Evolutionary conservation across 2,888 invertebrate genomes (phyloP).

Genomic region (Xestia ashworthii): DNA sequence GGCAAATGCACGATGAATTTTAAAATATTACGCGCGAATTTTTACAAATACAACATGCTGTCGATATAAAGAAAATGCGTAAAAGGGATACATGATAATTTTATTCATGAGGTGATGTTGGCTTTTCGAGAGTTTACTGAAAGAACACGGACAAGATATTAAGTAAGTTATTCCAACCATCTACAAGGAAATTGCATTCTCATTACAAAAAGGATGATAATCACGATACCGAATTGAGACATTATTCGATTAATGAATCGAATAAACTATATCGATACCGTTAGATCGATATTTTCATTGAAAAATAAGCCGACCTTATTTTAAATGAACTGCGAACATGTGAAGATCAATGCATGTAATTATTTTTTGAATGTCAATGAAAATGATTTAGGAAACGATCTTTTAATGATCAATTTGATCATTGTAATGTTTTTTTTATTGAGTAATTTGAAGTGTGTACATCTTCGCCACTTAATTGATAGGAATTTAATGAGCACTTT

Average conservation of each 20-base stretch:
- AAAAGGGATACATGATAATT: constrained; percentile 26
- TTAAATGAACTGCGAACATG: constrained; percentile 38
- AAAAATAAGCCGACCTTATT: constrained; percentile 26
- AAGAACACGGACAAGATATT: constrained; percentile 7
- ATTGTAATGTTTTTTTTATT: constrained; percentile 36
- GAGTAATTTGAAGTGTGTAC: constrained; percentile 13
- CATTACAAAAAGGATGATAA: constrained; percentile 27
- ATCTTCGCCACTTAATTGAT: constrained; percentile 34
- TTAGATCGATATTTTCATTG: constrained; percentile 23
- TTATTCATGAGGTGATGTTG: constrained; percentile 40
- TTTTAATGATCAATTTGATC: constrained; percentile 14
- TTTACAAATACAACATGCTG: constrained; percentile 2
- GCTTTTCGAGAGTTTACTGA: constrained; percentile 6
- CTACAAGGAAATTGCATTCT: constrained; percentile 36
- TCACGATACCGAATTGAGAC: constrained; percentile 27
- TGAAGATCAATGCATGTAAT: constrained; percentile 31
- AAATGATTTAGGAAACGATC: constrained; percentile 19
- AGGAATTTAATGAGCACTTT: constrained; percentile 18
- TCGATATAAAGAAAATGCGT: constrained; percentile 14
- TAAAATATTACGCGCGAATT: background rate
- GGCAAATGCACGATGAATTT: background rate
- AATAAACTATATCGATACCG: constrained; percentile 1
- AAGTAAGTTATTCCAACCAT: background rate
- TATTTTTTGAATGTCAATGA: constrained; percentile 36
- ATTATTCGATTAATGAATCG: constrained; percentile 32